Conservation (phyloP, 2,113 vertebrate species). For the Psettodes erumei region DNA sequence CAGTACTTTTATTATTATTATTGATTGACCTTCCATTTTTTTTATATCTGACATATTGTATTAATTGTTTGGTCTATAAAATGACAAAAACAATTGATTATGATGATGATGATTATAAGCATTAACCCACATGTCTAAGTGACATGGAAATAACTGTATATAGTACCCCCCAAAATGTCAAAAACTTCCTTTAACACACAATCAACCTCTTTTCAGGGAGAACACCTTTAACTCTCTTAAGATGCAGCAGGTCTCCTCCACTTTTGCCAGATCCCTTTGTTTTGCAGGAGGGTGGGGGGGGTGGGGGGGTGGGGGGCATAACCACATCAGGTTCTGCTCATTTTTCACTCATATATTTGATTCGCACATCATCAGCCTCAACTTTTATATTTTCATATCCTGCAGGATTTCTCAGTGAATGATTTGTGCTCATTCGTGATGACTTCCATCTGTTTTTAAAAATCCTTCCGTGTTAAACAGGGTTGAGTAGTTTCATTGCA, state of each 20-base stretch:
- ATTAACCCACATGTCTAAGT: too few relatives aligned
- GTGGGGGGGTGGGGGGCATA: too few relatives aligned
- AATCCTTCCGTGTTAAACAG: not conserved
- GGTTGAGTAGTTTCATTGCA: not conserved
- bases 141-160: too few relatives aligned
- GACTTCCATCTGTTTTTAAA: not conserved
- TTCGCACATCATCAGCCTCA: slow-evolving; percentile 38
- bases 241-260: not conserved
- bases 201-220: too few relatives aligned
- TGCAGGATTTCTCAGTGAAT: not conserved
- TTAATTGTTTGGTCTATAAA: not conserved
- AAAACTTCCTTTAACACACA: not conserved
- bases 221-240: not conserved
- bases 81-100: too few relatives aligned
- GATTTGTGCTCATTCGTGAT: slow-evolving; percentile 6
- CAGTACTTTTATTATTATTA: not conserved
- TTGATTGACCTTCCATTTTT: not conserved
- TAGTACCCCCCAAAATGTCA: not conserved
- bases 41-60: not conserved
- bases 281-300: not conserved
- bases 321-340: slow-evolving; percentile 3
- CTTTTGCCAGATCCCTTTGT: not conserved
- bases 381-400: not conserved
- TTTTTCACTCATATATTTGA: slow-evolving; percentile 29
- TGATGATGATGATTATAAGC: not conserved